Evolutionary conservation across 2,797 vertebrate species (phyloP).

Genomic region (Thripadectes ignobilis): DNA sequence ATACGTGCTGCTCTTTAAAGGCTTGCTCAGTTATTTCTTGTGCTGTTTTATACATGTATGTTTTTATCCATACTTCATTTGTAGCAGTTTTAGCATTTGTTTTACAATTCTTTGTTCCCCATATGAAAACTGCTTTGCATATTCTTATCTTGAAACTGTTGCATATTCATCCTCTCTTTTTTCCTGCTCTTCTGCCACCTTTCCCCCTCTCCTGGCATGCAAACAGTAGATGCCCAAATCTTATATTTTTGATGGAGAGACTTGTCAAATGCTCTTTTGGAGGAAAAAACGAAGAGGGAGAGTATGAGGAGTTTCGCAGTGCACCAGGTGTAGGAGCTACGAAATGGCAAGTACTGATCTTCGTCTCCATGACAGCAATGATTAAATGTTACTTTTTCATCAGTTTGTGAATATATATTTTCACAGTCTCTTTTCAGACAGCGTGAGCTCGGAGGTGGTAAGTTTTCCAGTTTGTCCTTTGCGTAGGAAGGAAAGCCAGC

Average conservation of each 20-base stretch:
- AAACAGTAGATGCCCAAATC: background rate
- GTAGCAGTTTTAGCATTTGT: background rate
- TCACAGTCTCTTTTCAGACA: conserved; percentile 2
- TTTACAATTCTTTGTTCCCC: background rate
- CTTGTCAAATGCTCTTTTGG: background rate
- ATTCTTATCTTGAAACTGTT: background rate
- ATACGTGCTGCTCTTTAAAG: background rate
- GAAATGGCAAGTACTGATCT: conserved; percentile 19
- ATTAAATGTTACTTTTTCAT: conserved; percentile 45
- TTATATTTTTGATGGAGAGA: background rate
- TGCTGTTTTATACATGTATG: background rate
- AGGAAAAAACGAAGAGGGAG: background rate
- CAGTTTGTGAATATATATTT: conserved; percentile 26
- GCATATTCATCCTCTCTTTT: background rate
- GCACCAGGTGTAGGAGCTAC: conserved; percentile 4
- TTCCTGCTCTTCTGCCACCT: background rate
- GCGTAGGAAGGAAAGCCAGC: background rate
- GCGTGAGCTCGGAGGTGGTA: background rate
- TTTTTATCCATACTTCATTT: background rate
- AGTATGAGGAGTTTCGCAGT: background rate
- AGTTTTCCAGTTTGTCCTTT: conserved; percentile 13
- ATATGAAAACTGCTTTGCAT: background rate
- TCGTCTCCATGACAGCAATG: conserved; percentile 44
- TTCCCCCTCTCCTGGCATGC: background rate
- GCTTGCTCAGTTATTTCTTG: background rate